Conservation (phyloP, 2,113 vertebrate genomes). For the Varanus salvator region DNA sequence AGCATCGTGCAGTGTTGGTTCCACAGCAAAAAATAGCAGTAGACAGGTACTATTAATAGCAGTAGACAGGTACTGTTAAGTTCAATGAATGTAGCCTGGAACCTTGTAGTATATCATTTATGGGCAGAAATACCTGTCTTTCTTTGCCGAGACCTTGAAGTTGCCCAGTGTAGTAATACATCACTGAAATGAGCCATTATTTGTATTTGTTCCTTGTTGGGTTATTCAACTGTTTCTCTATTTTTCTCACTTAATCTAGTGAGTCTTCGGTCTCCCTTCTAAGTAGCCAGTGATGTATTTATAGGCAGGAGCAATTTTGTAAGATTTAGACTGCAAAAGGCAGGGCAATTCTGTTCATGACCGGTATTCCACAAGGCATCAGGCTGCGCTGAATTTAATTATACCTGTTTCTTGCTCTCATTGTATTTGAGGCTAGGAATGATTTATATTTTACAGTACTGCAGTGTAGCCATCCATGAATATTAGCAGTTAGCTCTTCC, state of each 20-base stretch:
- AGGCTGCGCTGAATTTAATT: too few species aligned
- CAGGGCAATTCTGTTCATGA: too few species aligned
- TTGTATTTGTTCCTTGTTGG: background rate
- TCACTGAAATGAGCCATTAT: background rate
- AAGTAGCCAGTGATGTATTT: too few species aligned
- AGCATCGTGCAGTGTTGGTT: background rate
- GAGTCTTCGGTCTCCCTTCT: background rate
- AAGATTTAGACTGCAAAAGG: too few species aligned
- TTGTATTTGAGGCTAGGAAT: background rate
- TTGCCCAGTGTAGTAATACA: background rate
- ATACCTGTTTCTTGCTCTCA: background rate
- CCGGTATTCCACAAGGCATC: too few species aligned
- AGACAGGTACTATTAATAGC: background rate
- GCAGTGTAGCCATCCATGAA: background rate
- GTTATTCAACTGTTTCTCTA: conserved; percentile 14
- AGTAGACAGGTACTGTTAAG: background rate
- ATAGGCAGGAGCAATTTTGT: too few species aligned
- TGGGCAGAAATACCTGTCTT: background rate
- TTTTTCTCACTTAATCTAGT: conserved; percentile 2
- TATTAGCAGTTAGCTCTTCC: background rate
- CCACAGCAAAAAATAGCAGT: background rate
- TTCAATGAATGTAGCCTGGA: too few species aligned
- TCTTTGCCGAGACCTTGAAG: background rate
- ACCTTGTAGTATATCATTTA: background rate
- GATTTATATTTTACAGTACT: background rate